Percentiles rank a stretch among this genome's conserved stretches.
phyloP scores from a whole-genome alignment of 2,797 vertebrate species.

The Gymnothorax reevesii region DNA sequence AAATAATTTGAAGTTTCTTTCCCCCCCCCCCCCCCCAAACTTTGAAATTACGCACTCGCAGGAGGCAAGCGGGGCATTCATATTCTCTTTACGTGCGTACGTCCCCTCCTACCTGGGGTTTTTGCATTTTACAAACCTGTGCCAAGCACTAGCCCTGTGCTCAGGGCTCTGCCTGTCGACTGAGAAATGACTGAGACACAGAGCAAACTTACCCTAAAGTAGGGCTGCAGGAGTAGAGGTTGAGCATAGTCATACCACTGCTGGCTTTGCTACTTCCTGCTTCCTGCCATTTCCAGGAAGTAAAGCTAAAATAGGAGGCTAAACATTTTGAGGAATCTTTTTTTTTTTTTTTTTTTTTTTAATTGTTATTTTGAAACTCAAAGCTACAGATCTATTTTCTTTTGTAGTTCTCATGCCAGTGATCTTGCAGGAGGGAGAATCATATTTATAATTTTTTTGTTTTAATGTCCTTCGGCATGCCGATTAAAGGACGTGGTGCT shows the following conservation, averaged over 20 bases:
- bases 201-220: not conserved
- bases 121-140: not conserved
- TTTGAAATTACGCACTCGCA: conserved; percentile 48
- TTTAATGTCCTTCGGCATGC: conserved; percentile 29
- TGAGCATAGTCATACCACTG: conserved; percentile 3
- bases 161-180: not conserved
- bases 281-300: conserved; percentile 3
- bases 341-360: conserved; percentile 29
- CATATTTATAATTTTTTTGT: conserved; percentile 24
- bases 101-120: not conserved
- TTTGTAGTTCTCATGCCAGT: conserved; percentile 16
- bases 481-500: conserved; percentile 35
- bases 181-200: not conserved
- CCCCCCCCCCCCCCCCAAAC: not conserved
- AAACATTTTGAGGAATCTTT: not conserved
- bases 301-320: conserved; percentile 19
- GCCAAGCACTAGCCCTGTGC: not conserved
- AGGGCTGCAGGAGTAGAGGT: too few species aligned
- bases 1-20: not conserved
- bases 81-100: not conserved
- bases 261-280: conserved; percentile 9
- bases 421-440: conserved; percentile 1
- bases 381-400: conserved; percentile 13
- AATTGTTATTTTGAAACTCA: conserved; percentile 22
- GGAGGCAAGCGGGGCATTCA: conserved; percentile 45